Base-by-base conservation (phyloP, 1,140 invertebrate species). In the Pachyrhynchus sulphureomaculatus region DNA sequence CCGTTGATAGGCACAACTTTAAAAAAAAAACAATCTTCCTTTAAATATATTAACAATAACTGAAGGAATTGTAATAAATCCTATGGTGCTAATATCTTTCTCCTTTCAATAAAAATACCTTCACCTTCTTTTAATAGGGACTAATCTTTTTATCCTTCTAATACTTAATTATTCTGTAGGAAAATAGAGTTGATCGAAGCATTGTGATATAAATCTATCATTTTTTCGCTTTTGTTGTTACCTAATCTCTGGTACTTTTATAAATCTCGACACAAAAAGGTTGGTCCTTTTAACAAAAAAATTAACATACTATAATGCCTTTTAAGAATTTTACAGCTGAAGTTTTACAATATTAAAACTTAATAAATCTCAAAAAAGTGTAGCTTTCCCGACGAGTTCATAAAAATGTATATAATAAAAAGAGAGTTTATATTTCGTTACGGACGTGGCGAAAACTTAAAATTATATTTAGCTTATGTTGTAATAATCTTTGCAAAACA, bases 391-490 rank as follows among this genome's bases (percentile, higher is more conserved):
- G 53, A 63, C 42, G 34, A 51, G 41, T 54, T 63, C 34, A 9
- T 52, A 52, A 60, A 33, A 47, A 10, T 64, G 54, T 64, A 64
- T 47, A 57, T 57, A 64, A 34, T 45, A 18, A 20, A 41, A 62
- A 57, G 62, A 64, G 62, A 57, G 24, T 64, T 57, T 64, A 64
- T 64, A 58, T 64, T 52, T 57, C 62, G 62, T 64, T 57, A 64
- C 62, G 10, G 23, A 29, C 9, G 53, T 64, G 37, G 48, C 55
- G 62, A 41, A 58, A 51, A 57, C 26, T 49, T 61, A 54, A 61
- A 61, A 54, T 52, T 53, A 64, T 64, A 63, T 65, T 60, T 60
- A 62, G 62, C 62, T 65, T 65, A 65, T 41, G 62, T 61, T 65
- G 57, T 65, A 65, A 48, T 61, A 44, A 44, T 62, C 49, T 55